phyloP scores from a whole-genome alignment of 2,113 vertebrate species.

The Lophotis ruficrista region DNA sequence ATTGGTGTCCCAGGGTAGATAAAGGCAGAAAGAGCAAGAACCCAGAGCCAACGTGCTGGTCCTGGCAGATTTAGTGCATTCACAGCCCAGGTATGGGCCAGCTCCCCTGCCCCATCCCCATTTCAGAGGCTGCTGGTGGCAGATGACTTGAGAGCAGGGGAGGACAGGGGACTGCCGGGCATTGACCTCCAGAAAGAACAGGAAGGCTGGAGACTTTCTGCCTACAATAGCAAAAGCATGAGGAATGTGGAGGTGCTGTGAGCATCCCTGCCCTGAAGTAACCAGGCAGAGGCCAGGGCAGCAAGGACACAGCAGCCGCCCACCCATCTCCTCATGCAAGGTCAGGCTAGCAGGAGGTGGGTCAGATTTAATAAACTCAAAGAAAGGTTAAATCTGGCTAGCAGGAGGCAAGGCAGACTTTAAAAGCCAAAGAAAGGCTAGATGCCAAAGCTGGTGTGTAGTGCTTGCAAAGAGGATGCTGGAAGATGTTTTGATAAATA shows the following conservation, averaged over 20 bases:
- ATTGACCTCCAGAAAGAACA: neutral
- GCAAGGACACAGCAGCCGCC: neutral
- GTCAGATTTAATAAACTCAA: neutral
- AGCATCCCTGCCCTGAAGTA: constrained; percentile 20
- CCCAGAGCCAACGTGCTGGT: neutral
- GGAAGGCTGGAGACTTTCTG: neutral
- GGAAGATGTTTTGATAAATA: neutral
- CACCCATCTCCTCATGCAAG: neutral
- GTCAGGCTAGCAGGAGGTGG: constrained; percentile 1
- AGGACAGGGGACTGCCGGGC: constrained; percentile 5
- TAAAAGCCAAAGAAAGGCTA: neutral
- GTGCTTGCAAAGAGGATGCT: neutral
- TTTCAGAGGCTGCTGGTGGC: neutral
- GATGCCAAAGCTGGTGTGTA: neutral
- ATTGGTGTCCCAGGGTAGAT: too few species aligned
- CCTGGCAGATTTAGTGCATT: rapidly evolving
- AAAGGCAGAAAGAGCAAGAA: neutral
- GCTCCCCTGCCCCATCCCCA: neutral
- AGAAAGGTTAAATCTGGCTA: neutral
- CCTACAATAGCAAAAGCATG: neutral
- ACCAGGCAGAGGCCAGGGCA: neutral
- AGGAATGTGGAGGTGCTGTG: neutral
- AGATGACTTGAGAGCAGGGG: neutral
- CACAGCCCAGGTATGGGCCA: neutral
- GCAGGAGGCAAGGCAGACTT: neutral